These are phyloP conservation scores for Pelobates fuscus DNA, from an alignment of 2,113 vertebrate genomes.

Conservation along the genomic window DNA sequence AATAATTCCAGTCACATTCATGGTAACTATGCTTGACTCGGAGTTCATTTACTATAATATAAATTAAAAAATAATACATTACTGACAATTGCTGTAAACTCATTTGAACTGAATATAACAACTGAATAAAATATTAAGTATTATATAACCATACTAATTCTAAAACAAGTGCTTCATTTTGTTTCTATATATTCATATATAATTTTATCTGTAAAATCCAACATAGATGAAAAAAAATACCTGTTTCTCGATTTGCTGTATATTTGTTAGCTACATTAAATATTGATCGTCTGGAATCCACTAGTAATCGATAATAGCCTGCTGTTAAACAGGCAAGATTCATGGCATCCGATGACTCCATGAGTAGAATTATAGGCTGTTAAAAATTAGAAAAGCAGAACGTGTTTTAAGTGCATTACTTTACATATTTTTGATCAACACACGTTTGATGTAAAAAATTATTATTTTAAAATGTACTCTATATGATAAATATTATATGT, in stretches of 20 bases:
- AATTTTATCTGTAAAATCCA: background rate
- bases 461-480: too few relatives aligned
- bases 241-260: slow-evolving; percentile 71
- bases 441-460: too few relatives aligned
- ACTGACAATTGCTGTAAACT: slow-evolving; percentile 36
- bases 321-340: slow-evolving; percentile 97
- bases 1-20: slow-evolving; percentile 82
- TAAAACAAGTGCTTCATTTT: too few relatives aligned
- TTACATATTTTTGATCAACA: too few relatives aligned
- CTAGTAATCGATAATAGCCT: slow-evolving; percentile 92
- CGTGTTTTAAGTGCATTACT: too few relatives aligned
- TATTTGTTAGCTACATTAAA: slow-evolving; percentile 95
- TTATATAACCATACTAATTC: too few relatives aligned
- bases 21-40: slow-evolving; percentile 83
- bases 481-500: too few relatives aligned
- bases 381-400: slow-evolving; percentile 58
- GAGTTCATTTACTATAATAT: slow-evolving; percentile 74
- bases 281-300: slow-evolving; percentile 95
- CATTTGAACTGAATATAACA: too few relatives aligned
- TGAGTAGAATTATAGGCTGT: slow-evolving; percentile 94
- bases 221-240: slow-evolving; percentile 59
- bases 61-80: background rate
- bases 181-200: slow-evolving; percentile 1
- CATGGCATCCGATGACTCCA: slow-evolving; percentile 97
- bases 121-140: too few relatives aligned